phyloP scores from a whole-genome alignment of 2,797 vertebrate genomes.

The Onychomys arenicola region DNA sequence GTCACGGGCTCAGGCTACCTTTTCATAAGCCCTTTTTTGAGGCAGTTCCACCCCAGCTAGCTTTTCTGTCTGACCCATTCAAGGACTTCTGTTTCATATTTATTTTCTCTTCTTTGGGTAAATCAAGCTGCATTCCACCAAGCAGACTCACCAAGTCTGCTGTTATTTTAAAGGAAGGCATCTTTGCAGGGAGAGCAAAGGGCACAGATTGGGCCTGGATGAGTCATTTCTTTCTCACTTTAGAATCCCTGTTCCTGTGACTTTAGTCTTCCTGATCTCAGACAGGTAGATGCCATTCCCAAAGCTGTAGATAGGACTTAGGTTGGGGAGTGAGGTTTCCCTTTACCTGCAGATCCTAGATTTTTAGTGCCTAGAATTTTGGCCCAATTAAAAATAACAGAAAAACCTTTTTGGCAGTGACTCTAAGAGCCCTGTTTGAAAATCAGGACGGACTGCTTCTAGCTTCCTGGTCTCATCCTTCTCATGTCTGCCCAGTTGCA shows the following conservation, averaged over 20 bases:
- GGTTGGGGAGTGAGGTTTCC: background rate
- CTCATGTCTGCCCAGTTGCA: constrained; percentile 61
- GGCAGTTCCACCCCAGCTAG: background rate
- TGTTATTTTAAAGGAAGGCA: constrained; percentile 39
- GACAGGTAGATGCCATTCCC: constrained; percentile 10
- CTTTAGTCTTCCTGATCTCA: background rate
- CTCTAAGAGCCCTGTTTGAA: constrained; percentile 59
- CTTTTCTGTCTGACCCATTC: constrained; percentile 25
- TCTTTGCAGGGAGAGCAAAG: background rate
- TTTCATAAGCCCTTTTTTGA: background rate
- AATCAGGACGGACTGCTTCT: background rate
- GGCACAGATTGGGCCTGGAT: background rate
- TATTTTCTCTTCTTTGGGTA: background rate
- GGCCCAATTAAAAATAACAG: constrained; percentile 53
- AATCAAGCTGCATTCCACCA: background rate
- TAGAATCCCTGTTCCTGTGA: background rate
- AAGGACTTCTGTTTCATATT: constrained; percentile 14
- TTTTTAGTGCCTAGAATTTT: constrained; percentile 49
- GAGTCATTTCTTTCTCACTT: background rate
- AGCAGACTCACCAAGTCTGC: constrained; percentile 11
- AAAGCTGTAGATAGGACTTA: background rate
- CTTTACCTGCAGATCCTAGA: constrained; percentile 25
- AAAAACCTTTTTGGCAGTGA: constrained; percentile 52
- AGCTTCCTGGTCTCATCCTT: constrained; percentile 23
- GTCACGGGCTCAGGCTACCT: background rate